Conservation (phyloP, 2,797 vertebrate species). For the Catamblyrhynchus diadema region DNA sequence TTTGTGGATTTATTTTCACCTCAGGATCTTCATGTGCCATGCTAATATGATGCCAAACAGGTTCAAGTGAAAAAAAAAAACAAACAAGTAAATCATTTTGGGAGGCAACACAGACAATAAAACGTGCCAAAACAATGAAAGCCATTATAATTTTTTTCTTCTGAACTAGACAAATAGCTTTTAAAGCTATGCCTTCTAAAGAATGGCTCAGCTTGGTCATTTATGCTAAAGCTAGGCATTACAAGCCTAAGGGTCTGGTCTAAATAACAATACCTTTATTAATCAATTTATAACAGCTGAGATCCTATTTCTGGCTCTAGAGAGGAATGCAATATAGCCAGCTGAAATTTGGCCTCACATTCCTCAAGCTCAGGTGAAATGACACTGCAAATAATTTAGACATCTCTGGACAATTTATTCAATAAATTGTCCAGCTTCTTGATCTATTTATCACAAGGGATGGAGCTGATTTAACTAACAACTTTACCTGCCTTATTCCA, state of each 20-base stretch:
- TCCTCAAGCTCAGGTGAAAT: conserved; percentile 28
- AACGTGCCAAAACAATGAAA: background rate
- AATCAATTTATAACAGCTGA: conserved; percentile 47
- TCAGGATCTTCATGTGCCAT: conserved; percentile 43
- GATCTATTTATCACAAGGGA: conserved; percentile 20
- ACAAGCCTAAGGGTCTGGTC: conserved; percentile 30
- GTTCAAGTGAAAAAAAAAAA: background rate
- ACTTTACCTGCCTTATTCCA: conserved; percentile 3
- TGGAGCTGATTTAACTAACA: conserved; percentile 24
- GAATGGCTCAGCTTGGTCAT: background rate
- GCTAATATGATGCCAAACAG: background rate
- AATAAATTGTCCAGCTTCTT: background rate
- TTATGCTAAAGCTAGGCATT: conserved; percentile 37
- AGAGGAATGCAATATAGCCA: conserved; percentile 24
- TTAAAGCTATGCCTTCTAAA: background rate
- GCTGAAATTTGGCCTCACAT: conserved; percentile 15
- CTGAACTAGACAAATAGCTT: conserved; percentile 42
- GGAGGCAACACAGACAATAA: background rate
- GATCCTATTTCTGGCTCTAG: conserved; percentile 29
- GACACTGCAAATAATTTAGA: conserved; percentile 24
- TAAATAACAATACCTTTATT: conserved; percentile 56
- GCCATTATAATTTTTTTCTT: conserved; percentile 10
- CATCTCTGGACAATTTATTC: conserved; percentile 9
- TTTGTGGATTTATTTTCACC: conserved; percentile 54
- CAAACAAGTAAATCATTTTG: background rate